phyloP scores from a whole-genome alignment of 2,797 vertebrate species.

The Cygnus olor region DNA sequence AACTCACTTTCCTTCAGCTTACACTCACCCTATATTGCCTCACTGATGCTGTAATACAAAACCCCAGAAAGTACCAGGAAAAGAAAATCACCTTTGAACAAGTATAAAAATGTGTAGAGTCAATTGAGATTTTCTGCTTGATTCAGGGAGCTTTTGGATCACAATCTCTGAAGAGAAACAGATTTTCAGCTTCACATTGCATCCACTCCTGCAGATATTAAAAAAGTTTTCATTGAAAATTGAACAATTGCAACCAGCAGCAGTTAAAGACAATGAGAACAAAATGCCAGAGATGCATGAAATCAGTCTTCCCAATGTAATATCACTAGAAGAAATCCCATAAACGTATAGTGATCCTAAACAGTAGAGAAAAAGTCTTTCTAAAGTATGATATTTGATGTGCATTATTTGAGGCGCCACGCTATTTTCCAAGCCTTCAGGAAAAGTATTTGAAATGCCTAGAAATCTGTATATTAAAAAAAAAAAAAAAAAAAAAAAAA shows the following conservation, averaged over 20 bases:
- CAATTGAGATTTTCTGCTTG: neutral
- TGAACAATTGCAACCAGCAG: fast-evolving
- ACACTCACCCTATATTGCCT: neutral
- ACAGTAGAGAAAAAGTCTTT: neutral
- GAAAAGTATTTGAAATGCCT: neutral
- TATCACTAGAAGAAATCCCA: neutral
- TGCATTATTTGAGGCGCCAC: neutral
- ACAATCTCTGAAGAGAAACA: neutral
- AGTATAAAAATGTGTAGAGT: neutral
- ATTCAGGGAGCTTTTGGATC: neutral
- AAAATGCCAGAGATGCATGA: neutral
- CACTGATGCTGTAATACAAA: neutral
- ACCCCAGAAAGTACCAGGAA: neutral
- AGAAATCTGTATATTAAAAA: neutral
- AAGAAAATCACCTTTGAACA: neutral
- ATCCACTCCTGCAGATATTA: neutral
- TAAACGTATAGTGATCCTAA: fast-evolving
- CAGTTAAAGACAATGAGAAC: neutral
- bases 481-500: neutral
- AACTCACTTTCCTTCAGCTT: neutral
- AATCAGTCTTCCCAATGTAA: neutral
- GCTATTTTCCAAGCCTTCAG: neutral
- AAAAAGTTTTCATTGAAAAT: neutral
- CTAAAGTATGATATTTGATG: neutral
- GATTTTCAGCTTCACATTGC: neutral